Conservation (phyloP, 1,140 invertebrate genomes). For the Ganaspis sp. region DNA sequence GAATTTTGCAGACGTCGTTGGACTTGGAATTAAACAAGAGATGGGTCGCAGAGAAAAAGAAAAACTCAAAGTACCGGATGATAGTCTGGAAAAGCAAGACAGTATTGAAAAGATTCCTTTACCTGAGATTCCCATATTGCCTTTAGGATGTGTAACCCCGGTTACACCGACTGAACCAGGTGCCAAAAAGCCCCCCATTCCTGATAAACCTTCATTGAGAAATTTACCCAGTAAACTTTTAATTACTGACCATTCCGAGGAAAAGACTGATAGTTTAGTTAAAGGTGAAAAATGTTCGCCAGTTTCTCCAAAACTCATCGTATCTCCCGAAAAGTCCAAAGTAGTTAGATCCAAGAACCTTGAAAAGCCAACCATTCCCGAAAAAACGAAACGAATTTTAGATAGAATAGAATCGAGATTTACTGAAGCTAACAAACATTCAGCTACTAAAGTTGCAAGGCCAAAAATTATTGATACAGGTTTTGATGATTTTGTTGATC, state of each 20-base stretch:
- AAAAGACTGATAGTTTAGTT: slow-evolving; percentile 26
- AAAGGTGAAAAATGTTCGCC: slow-evolving; percentile 45
- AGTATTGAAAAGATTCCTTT: slow-evolving; percentile 73
- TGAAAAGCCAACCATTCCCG: slow-evolving; percentile 72
- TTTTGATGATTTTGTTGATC: slow-evolving; percentile 74
- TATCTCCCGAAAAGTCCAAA: slow-evolving; percentile 52
- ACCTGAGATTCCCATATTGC: slow-evolving; percentile 65
- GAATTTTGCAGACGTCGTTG: slow-evolving; percentile 69
- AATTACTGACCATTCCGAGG: slow-evolving; percentile 40
- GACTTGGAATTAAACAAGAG: slow-evolving; percentile 70
- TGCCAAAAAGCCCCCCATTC: slow-evolving; percentile 39
- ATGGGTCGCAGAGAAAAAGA: slow-evolving; percentile 63
- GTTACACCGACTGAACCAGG: slow-evolving; percentile 24
- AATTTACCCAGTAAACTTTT: slow-evolving; percentile 38
- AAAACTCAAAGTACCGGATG: slow-evolving; percentile 64
- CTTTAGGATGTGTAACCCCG: slow-evolving; percentile 28
- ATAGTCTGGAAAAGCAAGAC: slow-evolving; percentile 69
- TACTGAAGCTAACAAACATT: slow-evolving; percentile 65
- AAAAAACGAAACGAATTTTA: slow-evolving; percentile 73
- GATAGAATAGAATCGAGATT: slow-evolving; percentile 73
- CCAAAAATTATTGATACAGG: slow-evolving; percentile 74
- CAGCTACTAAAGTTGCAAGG: slow-evolving; percentile 60
- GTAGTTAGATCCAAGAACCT: slow-evolving; percentile 57
- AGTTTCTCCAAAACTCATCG: slow-evolving; percentile 50
- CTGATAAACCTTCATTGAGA: slow-evolving; percentile 44